A percentile compares a stretch with the other conserved stretches of the same genome.
Conservation (phyloP, 2,113 vertebrate species). For the Tupaia tana region DNA sequence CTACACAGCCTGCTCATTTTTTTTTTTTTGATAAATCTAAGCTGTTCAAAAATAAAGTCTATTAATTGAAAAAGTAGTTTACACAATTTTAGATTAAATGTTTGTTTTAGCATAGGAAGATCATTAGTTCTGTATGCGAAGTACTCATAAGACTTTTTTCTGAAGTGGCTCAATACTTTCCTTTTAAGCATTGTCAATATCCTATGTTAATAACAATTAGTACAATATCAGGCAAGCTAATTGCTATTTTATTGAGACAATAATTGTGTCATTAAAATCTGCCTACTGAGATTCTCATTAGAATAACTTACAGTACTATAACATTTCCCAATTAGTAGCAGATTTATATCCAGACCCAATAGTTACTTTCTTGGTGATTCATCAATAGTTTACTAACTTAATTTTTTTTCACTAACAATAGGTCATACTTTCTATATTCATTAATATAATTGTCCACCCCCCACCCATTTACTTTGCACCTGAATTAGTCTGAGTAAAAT, state of each 20-base stretch:
- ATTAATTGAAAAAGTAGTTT: background rate
- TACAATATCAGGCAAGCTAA: conserved; percentile 34
- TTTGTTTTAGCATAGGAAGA: background rate
- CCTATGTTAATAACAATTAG: conserved; percentile 64
- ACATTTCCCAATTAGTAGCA: conserved; percentile 3
- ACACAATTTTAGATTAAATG: background rate
- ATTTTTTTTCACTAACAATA: background rate
- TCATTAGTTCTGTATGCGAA: background rate
- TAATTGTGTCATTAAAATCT: conserved; percentile 66
- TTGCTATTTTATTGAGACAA: conserved; percentile 61
- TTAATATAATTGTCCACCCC: background rate
- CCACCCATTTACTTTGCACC: background rate
- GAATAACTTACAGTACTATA: background rate
- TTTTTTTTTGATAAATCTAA: background rate
- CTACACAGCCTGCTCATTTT: background rate
- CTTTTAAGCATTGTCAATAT: background rate
- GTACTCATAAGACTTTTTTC: background rate
- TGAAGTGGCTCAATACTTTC: background rate
- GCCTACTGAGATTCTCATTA: conserved; percentile 53
- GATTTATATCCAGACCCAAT: background rate
- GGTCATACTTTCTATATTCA: background rate
- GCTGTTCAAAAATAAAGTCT: background rate
- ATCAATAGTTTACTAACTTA: background rate
- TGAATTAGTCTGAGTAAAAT: background rate
- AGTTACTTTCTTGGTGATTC: conserved; percentile 18